Evolutionary conservation across 1,140 invertebrate species (phyloP).

Genomic region (Latrodectus geometricus): DNA sequence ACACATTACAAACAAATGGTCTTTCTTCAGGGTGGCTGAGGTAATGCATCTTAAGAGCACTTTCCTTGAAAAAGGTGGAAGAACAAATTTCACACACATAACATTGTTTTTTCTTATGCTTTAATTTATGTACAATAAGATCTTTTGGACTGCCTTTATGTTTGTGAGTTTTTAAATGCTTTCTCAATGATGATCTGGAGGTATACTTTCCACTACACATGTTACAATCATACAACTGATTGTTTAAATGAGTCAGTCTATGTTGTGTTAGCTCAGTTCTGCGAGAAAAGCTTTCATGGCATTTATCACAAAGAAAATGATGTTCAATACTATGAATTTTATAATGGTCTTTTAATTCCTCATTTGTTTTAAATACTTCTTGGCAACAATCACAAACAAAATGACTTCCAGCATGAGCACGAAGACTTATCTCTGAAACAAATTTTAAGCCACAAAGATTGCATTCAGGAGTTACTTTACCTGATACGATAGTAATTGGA

Average conservation of each 20-base stretch:
- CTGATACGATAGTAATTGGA: neutral
- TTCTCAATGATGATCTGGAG: conserved; percentile 14
- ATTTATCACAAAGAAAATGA: neutral
- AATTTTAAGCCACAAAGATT: conserved; percentile 29
- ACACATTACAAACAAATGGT: conserved; percentile 46
- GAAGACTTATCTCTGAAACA: conserved; percentile 13
- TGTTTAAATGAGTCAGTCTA: neutral
- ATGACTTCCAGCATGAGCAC: conserved; percentile 15
- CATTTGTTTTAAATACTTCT: neutral
- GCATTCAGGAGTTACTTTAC: conserved; percentile 33
- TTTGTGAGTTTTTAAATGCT: conserved; percentile 19
- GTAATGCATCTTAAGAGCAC: conserved; percentile 52
- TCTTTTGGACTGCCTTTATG: conserved; percentile 10
- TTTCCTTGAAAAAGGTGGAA: conserved; percentile 39
- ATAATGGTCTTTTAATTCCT: neutral
- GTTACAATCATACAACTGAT: neutral
- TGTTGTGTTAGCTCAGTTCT: neutral
- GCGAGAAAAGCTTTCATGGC: neutral
- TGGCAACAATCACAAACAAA: conserved; percentile 1
- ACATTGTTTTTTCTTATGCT: conserved; percentile 3
- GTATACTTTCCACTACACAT: conserved; percentile 13
- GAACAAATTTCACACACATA: conserved; percentile 39
- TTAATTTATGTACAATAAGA: conserved; percentile 8
- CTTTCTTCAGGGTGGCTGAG: conserved; percentile 46
- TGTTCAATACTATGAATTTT: neutral